Percentiles rank a stretch among this genome's conserved stretches.
Conservation (phyloP, 1,140 invertebrate species). For the Drosophila equinoxialis region DNA sequence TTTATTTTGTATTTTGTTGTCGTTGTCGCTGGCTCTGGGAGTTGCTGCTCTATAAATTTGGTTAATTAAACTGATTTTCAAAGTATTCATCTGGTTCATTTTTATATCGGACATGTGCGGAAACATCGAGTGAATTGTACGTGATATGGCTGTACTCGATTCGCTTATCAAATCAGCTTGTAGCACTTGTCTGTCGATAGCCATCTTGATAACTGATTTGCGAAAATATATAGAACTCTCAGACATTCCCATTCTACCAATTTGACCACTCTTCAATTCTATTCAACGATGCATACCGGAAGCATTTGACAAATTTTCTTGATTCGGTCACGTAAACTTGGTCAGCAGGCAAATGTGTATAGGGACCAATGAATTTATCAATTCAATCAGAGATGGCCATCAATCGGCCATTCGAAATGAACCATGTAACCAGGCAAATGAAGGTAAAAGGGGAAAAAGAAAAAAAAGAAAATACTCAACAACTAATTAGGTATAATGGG, state of each 20-base stretch:
- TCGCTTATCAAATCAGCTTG: conserved; percentile 47
- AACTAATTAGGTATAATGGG: conserved; percentile 43
- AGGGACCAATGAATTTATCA: background rate
- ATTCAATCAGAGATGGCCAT: conserved; percentile 12
- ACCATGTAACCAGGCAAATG: background rate
- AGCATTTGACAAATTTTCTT: conserved; percentile 21
- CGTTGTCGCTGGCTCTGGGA: conserved; percentile 7
- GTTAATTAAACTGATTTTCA: conserved; percentile 75
- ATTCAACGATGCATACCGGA: conserved; percentile 23
- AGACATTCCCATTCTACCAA: background rate
- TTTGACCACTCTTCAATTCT: background rate
- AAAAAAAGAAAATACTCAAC: conserved; percentile 4
- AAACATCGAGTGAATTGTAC: conserved; percentile 63
- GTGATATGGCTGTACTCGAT: conserved; percentile 50
- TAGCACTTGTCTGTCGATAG: conserved; percentile 27
- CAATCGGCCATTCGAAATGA: background rate
- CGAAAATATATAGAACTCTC: background rate
- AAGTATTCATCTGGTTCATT: conserved; percentile 63
- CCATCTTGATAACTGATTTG: conserved; percentile 33
- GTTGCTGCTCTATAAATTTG: conserved; percentile 68
- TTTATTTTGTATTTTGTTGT: background rate
- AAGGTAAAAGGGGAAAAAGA: background rate
- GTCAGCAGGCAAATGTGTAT: conserved; percentile 10
- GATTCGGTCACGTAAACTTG: conserved; percentile 54
- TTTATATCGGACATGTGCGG: conserved; percentile 72